Percentiles rank a stretch among this genome's conserved stretches.
Evolutionary conservation across 2,888 invertebrate species (phyloP).

Genomic region (Cryptosula pallasiana): DNA sequence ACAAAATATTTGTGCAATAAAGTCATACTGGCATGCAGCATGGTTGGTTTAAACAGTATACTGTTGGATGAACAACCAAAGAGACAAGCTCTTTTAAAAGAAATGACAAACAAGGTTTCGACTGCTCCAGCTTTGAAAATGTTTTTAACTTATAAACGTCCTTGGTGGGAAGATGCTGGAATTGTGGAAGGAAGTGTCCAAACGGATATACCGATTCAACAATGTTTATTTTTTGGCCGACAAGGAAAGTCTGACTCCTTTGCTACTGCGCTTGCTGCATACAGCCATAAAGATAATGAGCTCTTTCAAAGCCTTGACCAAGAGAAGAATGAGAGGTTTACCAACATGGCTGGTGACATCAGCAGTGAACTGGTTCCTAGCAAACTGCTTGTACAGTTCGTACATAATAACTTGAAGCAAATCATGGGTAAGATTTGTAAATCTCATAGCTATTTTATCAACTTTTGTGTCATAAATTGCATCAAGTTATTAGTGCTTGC

Average conservation of each 20-base stretch:
- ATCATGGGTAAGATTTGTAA: constrained; percentile 9
- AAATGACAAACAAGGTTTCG: not conserved
- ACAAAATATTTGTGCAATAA: not conserved
- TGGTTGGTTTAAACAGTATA: not conserved
- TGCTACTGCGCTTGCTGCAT: constrained; percentile 1
- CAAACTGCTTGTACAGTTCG: not conserved
- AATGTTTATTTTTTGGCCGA: not conserved
- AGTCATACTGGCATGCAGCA: not conserved
- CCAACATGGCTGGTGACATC: not conserved
- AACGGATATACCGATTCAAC: not conserved
- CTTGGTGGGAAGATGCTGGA: constrained; percentile 15
- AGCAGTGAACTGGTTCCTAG: not conserved
- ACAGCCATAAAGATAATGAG: not conserved
- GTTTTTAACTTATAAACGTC: not conserved
- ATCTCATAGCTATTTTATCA: too few relatives aligned
- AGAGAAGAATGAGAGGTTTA: not conserved
- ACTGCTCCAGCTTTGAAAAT: not conserved
- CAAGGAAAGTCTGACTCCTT: not conserved
- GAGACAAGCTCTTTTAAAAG: not conserved
- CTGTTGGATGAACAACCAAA: not conserved
- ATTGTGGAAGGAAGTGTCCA: not conserved
- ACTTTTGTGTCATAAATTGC: too few relatives aligned
- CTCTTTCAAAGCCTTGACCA: not conserved
- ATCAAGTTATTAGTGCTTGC: too few relatives aligned
- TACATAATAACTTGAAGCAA: not conserved